These are phyloP conservation scores for Listrodromus nycthemerus DNA, from an alignment of 2,888 invertebrate species.

Conservation along the genomic window DNA sequence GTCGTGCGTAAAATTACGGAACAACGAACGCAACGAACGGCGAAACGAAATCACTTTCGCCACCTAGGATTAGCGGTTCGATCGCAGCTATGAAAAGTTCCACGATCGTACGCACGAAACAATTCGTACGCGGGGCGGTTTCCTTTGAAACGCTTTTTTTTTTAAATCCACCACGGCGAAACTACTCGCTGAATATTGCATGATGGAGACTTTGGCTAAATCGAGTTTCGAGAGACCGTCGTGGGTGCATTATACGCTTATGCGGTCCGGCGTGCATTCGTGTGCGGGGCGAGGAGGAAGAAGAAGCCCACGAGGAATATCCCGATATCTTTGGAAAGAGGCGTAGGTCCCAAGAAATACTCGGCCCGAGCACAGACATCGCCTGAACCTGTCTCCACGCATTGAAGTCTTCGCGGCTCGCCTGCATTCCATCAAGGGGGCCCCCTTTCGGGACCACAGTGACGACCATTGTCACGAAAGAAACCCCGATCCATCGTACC, in stretches of 20 bases:
- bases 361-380: conserved; percentile 74
- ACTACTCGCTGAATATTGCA: conserved; percentile 47
- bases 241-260: background rate
- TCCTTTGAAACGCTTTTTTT: conserved; percentile 7
- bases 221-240: conserved; percentile 24
- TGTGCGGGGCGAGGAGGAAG: conserved; percentile 1
- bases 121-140: background rate
- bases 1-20: no score
- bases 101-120: background rate
- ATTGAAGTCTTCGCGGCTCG: conserved; percentile 81
- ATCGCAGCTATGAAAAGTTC: no score
- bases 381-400: conserved; percentile 84
- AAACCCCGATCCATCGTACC: conserved; percentile 69
- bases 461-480: conserved; percentile 67
- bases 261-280: background rate
- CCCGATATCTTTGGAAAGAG: conserved; percentile 83
- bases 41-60: no score
- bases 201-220: conserved; percentile 28
- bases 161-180: conserved; percentile 8
- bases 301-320: conserved; percentile 68
- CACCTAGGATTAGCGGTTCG: no score
- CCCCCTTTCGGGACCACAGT: conserved; percentile 74
- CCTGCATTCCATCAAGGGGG: conserved; percentile 82
- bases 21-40: no score
- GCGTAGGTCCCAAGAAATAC: conserved; percentile 78